Percentiles rank a stretch among this genome's conserved stretches.
phyloP scores from a whole-genome alignment of 2,113 vertebrate species.

The Sorex araneus region DNA sequence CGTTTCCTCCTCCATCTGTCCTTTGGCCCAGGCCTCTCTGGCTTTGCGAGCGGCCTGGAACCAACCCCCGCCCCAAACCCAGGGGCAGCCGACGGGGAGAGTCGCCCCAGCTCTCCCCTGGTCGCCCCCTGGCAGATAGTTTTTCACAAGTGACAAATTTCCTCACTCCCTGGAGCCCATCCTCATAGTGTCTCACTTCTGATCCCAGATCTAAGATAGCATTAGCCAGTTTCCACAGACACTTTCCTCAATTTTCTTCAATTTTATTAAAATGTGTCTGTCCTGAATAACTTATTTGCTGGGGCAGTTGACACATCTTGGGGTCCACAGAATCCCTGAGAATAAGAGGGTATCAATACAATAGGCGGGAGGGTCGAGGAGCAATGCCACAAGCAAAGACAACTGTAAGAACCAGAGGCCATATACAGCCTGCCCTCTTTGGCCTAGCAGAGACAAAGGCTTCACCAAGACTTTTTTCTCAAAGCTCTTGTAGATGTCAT shows the following conservation, averaged over 20 bases:
- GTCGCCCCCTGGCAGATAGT: too few relatives aligned
- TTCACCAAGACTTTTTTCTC: not conserved
- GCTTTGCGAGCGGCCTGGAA: too few relatives aligned
- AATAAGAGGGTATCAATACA: not conserved
- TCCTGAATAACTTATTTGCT: not conserved
- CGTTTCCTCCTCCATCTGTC: too few relatives aligned
- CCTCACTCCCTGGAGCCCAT: not conserved
- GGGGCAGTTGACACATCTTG: not conserved
- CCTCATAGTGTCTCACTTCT: not conserved
- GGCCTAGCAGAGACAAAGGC: not conserved
- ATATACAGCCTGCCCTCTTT: not conserved
- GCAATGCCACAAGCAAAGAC: not conserved
- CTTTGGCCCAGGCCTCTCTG: too few relatives aligned
- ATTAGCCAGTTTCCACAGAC: not conserved
- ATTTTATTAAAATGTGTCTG: not conserved
- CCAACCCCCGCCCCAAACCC: too few relatives aligned
- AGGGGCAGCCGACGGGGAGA: too few relatives aligned
- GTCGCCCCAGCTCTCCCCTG: too few relatives aligned
- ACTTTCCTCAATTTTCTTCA: not conserved
- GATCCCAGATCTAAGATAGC: not conserved
- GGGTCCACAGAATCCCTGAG: not conserved
- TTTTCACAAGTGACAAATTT: not conserved
- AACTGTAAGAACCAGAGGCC: not conserved
- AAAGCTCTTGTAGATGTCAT: not conserved
- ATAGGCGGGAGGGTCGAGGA: not conserved